Conservation (phyloP, 2,888 invertebrate species). For the Cenopis cana region DNA sequence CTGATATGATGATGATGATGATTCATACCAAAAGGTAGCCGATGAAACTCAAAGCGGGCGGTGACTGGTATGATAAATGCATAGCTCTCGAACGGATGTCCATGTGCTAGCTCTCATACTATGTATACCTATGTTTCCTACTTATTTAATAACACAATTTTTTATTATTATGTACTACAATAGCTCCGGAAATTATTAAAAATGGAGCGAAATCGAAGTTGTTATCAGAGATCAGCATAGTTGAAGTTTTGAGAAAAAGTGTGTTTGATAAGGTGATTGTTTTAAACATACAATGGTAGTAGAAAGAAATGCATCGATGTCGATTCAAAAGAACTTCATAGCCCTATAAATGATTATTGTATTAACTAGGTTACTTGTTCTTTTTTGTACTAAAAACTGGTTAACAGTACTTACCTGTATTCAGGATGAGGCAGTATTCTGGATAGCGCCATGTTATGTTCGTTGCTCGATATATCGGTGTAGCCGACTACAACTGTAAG, state of each 20-base stretch:
- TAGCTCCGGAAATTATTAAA: too few relatives aligned
- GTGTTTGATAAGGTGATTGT: not conserved
- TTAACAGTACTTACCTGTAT: constrained; percentile 82
- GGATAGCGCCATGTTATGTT: constrained; percentile 75
- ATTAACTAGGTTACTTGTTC: not conserved
- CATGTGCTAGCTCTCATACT: too few relatives aligned
- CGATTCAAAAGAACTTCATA: not conserved
- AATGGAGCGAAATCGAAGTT: too few relatives aligned
- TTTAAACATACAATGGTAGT: not conserved
- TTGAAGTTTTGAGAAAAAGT: not conserved
- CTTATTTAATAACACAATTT: too few relatives aligned
- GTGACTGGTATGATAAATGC: too few relatives aligned
- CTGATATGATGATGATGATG: too few relatives aligned
- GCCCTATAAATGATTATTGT: not conserved
- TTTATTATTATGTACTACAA: too few relatives aligned
- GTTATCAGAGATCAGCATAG: too few relatives aligned
- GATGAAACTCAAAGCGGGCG: too few relatives aligned
- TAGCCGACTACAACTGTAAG: constrained; percentile 89
- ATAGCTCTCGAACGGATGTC: too few relatives aligned
- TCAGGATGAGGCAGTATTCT: constrained; percentile 90
- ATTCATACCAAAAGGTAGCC: too few relatives aligned
- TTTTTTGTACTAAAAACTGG: not conserved
- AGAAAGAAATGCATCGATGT: not conserved
- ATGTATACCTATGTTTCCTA: too few relatives aligned
- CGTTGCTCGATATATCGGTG: constrained; percentile 87